Conservation (phyloP, 2,797 vertebrate genomes). For the Eleutherodactylus coqui region DNA sequence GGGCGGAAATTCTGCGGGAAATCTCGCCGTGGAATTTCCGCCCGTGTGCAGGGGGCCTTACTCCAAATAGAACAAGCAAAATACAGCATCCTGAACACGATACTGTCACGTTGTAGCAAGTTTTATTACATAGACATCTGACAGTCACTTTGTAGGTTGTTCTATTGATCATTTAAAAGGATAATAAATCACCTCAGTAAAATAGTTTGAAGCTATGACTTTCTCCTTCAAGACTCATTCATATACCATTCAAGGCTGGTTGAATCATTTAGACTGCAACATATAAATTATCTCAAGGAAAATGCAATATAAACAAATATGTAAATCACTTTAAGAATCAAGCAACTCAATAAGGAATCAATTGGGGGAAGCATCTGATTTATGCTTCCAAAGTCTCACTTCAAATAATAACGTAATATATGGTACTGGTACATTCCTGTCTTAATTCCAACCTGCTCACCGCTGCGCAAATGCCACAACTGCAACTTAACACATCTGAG, state of each 20-base stretch:
- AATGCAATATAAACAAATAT: neutral
- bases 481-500: too few relatives aligned
- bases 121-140: conserved; percentile 1
- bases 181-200: conserved; percentile 2
- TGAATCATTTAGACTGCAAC: neutral
- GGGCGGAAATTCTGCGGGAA: too few relatives aligned
- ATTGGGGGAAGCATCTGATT: neutral
- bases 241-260: conserved; percentile 17
- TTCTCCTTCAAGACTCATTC: conserved; percentile 1
- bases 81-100: neutral
- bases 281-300: neutral
- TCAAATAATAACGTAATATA: neutral
- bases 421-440: too few relatives aligned
- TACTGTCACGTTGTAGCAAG: neutral
- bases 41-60: too few relatives aligned
- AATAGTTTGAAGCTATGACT: neutral
- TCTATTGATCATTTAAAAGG: conserved; percentile 24
- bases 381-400: neutral
- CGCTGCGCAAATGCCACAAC: too few relatives aligned
- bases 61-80: neutral
- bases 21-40: too few relatives aligned
- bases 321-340: neutral
- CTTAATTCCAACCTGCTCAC: too few relatives aligned
- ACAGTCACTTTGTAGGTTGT: neutral
- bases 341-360: neutral